Base-by-base conservation (phyloP, 2,888 invertebrate species). In the Heliconius hortense region DNA sequence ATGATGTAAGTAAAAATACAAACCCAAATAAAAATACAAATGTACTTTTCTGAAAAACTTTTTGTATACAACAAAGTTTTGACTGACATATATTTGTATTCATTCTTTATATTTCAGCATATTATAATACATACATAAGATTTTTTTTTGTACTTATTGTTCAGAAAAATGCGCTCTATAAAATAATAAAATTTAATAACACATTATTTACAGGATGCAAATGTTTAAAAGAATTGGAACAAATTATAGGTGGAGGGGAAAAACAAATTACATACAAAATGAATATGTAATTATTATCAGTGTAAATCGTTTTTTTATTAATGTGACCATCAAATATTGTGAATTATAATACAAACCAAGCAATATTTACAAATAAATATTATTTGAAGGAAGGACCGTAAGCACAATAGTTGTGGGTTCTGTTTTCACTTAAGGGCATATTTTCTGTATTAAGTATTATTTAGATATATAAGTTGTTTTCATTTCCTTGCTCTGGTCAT, bases 151-250 rank as follows among this genome's bases (percentile, higher is more conserved):
- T 4, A 56, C 10, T 56, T 56, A 8, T n/a, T 53, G 53, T 21
- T 53, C n/a, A 56, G 21, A 21, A 56, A 56, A n/a, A 56, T 56
- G n/a, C 11, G 21, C 18, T 28, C 15, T 63, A 28, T 7, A 63
- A 63, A 63, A 39, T 71, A 59, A 71, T 60, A 60, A 24, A 43
- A 31, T 69, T 69, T n/a, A 69, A 56, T 69, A 31, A 35, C 4
- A 71, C 26, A 66, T 43, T 56, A 43, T 59, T 71, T 59, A 59
- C 64, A 75, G 71, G 75, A 75, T 35, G 43, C 13, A 71, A 71
- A 35, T 75, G 63, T 66, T 71, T 75, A 66, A 71, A 71, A 75
- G 53, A 75, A 75, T 75, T 75, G 56, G 64, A 71, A 63, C 59
- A 43, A 64, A 75, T 75, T 75, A 71, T 39, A 18, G 35, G 53